Percentiles rank a stretch among this genome's conserved stretches.
Conservation (phyloP, 30 jellyfish, hydroid and myxozoan species). For the Pseudorhiza aurosa region DNA sequence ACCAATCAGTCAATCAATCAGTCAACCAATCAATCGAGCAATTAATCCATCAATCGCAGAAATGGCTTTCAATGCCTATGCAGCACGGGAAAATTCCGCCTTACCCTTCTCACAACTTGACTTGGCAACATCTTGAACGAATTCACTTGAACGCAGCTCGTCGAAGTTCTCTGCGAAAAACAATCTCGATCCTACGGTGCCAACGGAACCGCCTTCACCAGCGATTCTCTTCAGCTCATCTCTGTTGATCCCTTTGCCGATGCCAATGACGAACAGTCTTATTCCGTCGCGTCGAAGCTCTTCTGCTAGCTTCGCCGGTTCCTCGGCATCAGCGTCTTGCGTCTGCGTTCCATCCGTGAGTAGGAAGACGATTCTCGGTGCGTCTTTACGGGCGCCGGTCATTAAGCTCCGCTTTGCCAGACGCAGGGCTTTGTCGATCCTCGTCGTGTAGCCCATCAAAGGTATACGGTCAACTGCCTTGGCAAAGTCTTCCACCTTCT, state of each 20-base stretch:
- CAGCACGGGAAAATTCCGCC: too few species aligned
- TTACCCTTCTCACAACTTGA: slow-evolving; percentile 60
- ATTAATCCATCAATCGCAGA: too few species aligned
- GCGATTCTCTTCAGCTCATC: slow-evolving; percentile 77
- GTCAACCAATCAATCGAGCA: too few species aligned
- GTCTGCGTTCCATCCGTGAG: slow-evolving; percentile 94
- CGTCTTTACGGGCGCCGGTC: slow-evolving; percentile 82
- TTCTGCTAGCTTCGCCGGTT: slow-evolving; percentile 68
- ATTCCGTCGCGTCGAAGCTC: slow-evolving; percentile 66
- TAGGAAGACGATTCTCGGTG: slow-evolving; percentile 69
- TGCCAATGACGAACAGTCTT: slow-evolving; percentile 74
- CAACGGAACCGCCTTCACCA: too few species aligned
- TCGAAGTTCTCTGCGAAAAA: slow-evolving; percentile 70
- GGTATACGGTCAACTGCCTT: slow-evolving; percentile 83
- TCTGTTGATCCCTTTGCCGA: slow-evolving; percentile 64
- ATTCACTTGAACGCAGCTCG: slow-evolving; percentile 43
- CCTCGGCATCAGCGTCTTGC: slow-evolving; percentile 71
- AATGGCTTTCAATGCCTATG: too few species aligned
- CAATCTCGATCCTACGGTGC: slow-evolving; percentile 20
- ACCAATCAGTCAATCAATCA: too few species aligned
- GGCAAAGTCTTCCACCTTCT: slow-evolving; percentile 58
- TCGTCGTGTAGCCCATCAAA: slow-evolving; percentile 83
- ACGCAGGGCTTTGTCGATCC: slow-evolving; percentile 91
- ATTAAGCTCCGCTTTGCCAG: slow-evolving; percentile 71
- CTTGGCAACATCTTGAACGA: slow-evolving; percentile 35